Base-by-base conservation (phyloP, 2,888 invertebrate species). In the Aporophyla nigra region DNA sequence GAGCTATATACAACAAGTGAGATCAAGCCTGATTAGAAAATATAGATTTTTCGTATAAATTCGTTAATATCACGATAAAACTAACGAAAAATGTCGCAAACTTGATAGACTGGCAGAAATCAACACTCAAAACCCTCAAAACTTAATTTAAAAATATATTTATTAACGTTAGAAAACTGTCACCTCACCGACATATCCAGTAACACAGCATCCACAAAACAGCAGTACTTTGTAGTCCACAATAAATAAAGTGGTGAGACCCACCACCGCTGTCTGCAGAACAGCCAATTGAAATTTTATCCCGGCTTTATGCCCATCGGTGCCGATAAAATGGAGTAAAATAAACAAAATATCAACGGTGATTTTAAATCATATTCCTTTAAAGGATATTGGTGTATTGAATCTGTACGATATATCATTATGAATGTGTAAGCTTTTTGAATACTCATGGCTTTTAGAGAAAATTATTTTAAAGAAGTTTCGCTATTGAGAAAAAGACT, bases 201-300 rank as follows among this genome's bases (percentile, higher is more conserved):
- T 62, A 63, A 58, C 43, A 61, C 59, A 78, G 80, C 63, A 85
- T 91, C 86, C 72, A 77, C 65, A 84, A 83, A 85, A 87, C 87
- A 86, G 84, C 88, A 92, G 92, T 94, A 92, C 93, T 93, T 93
- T 91, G 89, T 90, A 92, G 90, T 92, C 92, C 91, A 94, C 95
- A 94, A 96, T 96, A 96, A 96, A 96, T 96, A 96, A 94, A 95
- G 93, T 92, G 90, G 84, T 89, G 93, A 92, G 94, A 95, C 94
- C 93, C 89, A 89, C 90, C 92, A 87, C 92, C 90, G 91, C 95
- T 96, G 96, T 95, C 96, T 95, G 93, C 93, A 90, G 92, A 90
- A 88, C 91, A 93, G 94, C 94, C 96, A 96, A 96, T 96, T 95
- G 96, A 95, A 96, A 95, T 96, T 95, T 94, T 93, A 96, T 96